phyloP scores from a whole-genome alignment of 1,140 invertebrate species.

The Marisa cornuarietis region DNA sequence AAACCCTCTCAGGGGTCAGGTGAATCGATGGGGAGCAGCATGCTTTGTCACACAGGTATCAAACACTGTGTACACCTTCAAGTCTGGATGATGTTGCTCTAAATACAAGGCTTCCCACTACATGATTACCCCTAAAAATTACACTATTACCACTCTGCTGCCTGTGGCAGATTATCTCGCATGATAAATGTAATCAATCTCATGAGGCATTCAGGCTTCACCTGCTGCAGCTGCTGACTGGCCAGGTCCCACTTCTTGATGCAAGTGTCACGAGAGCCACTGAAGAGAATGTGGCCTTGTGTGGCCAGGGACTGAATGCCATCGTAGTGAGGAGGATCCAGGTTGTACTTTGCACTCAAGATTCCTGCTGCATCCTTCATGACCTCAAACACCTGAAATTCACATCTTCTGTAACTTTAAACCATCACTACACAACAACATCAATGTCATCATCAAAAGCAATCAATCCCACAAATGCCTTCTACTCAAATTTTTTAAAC shows the following conservation, averaged over 20 bases:
- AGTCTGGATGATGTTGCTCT: no score
- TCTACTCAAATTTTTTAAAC: background rate
- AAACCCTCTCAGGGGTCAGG: no score
- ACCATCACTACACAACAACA: background rate
- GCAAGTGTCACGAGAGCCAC: slow-evolving; percentile 86
- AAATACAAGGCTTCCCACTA: no score
- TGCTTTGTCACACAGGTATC: no score
- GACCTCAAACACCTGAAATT: slow-evolving; percentile 73
- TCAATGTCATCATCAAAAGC: no score
- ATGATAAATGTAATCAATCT: background rate
- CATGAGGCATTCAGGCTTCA: slow-evolving; percentile 46
- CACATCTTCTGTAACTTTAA: no score
- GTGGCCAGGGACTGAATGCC: slow-evolving; percentile 85
- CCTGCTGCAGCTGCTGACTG: slow-evolving; percentile 75
- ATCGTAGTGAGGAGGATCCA: slow-evolving; percentile 91
- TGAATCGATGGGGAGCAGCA: no score
- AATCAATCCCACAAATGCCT: no score
- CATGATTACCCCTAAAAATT: no score
- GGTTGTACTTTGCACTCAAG: slow-evolving; percentile 74
- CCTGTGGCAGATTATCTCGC: no score
- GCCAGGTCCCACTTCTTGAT: slow-evolving; percentile 88
- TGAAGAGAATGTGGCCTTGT: slow-evolving; percentile 76
- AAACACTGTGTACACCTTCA: no score
- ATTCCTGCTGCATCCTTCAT: slow-evolving; percentile 70
- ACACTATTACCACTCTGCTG: no score